Evolutionary conservation across 2,797 vertebrate genomes (phyloP), one percentile per base, ranked within the genome.

Genomic region (Chelidonichthys spinosus): DNA sequence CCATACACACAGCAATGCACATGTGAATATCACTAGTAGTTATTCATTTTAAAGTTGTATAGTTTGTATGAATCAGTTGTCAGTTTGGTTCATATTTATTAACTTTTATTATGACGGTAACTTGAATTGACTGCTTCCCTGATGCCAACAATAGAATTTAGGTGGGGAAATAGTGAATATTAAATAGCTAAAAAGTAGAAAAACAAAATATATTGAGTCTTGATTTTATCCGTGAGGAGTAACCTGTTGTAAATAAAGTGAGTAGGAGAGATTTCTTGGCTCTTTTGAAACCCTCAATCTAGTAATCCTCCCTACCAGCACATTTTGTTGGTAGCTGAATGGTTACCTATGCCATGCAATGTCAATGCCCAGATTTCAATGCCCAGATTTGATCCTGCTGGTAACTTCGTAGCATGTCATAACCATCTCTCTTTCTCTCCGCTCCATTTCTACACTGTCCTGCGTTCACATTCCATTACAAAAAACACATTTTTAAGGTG

Each of bases 21-120:
- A 40, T 44, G 56, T 18, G 6, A 37, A 59, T 69, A 70, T 43
- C 63, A 35, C 74, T 42, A 25, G 37, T 46, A 44, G 18, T 32
- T 5, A 56, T 47, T 3, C 7, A 50, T 47, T 58, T 58, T 14
- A 1, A 56, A 14, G 9, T 25, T 37, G 15, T n/a, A 10, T 18
- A 25, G 25, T 25, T 25, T 25, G 47, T 49, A 10, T 49, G 47
- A 18, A 25, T 52, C 9, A 25, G 18, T 32, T 52, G 11, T 54
- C 18, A 46, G 47, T 44, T 73, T 35, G 17, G 11, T 25, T 32
- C n/a, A 7, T 60, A 8, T 36, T 64, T 46, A 40, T 64, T 25
- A 11, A 36, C 7, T 17, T 52, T 15, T 52, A 59, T 65, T 25
- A 15, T 37, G 33, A 32, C 10, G 59, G 4, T 42, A 49, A 53